Base-by-base conservation (phyloP, 1,140 invertebrate species). In the Battus philenor region DNA sequence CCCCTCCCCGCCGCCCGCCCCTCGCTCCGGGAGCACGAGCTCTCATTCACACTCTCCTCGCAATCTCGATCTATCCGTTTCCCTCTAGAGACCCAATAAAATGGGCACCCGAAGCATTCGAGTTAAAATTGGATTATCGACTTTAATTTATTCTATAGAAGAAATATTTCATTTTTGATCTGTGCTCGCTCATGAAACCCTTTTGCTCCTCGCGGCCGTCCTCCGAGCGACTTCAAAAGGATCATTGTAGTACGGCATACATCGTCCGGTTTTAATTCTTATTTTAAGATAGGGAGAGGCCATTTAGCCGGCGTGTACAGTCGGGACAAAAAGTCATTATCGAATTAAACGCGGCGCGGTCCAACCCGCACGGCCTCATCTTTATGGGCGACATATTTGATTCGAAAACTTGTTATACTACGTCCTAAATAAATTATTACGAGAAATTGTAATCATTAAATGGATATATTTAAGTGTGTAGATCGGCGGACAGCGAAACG, bases 381-480 rank as follows among this genome's bases (percentile, higher is more conserved):
- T 85, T 85, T 85, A 85, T 82, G 78, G 78, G 76, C 78, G 80
- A 85, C 80, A 85, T 78, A 75, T 82, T 85, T 79, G 76, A 85
- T 82, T 85, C 81, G 73, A 81, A 82, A 82, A 82, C 81, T 82
- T 82, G 81, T 85, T 82, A 80, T 82, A 75, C 76, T 79, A 77
- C 78, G 71, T 73, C 73, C 71, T 79, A 76, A 84, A 82, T 85
- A 85, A 80, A 82, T 85, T 85, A 82, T 85, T 81, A 81, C 77
- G 78, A 82, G 77, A 81, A 78, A 85, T 85, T 81, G 77, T 82
- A 81, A 82, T 81, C 80, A 76, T 85, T 85, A 85, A 85, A 82
- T 75, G 70, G 71, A 81, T 84, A 79, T 80, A 82, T 80, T 80
- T 78, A 75, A 75, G 72, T 72, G 67, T 78, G 68, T 74, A 68